A percentile compares a stretch with the other conserved stretches of the same genome.
Conservation (phyloP, 2,888 invertebrate genomes). For the Charanyca ferruginea region DNA sequence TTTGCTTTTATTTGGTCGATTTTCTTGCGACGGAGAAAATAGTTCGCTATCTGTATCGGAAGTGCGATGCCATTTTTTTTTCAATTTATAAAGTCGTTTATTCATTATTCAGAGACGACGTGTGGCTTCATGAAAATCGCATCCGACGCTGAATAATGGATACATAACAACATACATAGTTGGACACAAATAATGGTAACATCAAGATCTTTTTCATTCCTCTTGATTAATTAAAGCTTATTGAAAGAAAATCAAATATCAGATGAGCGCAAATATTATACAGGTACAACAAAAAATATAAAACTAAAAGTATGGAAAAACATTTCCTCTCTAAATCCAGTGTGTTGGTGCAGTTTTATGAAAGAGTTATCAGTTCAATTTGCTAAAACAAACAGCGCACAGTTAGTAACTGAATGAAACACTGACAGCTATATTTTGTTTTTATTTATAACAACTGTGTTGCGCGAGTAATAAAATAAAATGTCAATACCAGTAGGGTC, state of each 20-base stretch:
- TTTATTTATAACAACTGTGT: conserved; percentile 41
- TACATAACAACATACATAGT: too few relatives aligned
- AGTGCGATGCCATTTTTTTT: conserved; percentile 12
- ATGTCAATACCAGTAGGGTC: conserved; percentile 18
- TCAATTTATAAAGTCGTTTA: background rate
- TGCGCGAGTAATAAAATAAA: conserved; percentile 42
- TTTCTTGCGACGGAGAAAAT: background rate
- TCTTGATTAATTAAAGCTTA: too few relatives aligned
- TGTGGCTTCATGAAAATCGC: conserved; percentile 16
- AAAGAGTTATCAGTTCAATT: conserved; percentile 64
- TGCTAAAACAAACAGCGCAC: conserved; percentile 51
- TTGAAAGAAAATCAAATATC: too few relatives aligned
- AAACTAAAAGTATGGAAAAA: background rate
- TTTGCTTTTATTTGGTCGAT: conserved; percentile 34
- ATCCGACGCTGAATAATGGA: too few relatives aligned
- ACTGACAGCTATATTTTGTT: conserved; percentile 50
- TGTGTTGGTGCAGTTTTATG: conserved; percentile 29
- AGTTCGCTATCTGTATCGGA: conserved; percentile 11
- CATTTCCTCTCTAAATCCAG: background rate
- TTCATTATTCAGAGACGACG: conserved; percentile 10
- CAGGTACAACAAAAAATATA: background rate
- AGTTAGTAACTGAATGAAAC: conserved; percentile 49
- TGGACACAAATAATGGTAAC: too few relatives aligned
- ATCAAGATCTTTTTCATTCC: too few relatives aligned
- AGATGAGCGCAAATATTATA: background rate